A percentile compares a stretch with the other conserved stretches of the same genome.
Evolutionary conservation across 30 jellyfish, hydroid and myxozoan genomes (phyloP).

Genomic region (Pelagia noctiluca): DNA sequence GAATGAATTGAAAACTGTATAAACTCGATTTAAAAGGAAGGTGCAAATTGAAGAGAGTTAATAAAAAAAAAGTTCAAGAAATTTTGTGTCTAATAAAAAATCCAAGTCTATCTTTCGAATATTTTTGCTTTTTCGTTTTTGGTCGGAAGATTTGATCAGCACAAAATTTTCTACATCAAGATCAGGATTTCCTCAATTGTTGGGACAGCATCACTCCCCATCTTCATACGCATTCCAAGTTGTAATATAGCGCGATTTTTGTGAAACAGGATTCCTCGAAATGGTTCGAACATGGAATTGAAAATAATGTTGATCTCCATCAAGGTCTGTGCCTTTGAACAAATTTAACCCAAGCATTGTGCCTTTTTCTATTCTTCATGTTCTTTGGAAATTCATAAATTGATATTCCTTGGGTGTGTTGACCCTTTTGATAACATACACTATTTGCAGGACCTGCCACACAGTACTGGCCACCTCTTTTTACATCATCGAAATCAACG

Average conservation of each 20-base stretch:
- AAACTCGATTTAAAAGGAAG: no score
- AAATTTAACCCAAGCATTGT: slow-evolving; percentile 29
- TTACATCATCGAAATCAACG: no score
- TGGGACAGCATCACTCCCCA: not conserved
- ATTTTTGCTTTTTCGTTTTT: no score
- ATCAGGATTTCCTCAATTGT: not conserved
- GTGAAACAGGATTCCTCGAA: slow-evolving; percentile 22
- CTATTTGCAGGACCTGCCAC: slow-evolving; percentile 42
- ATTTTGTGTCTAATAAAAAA: no score
- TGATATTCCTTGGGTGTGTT: slow-evolving; percentile 10
- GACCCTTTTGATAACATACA: slow-evolving; percentile 9
- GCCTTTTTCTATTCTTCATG: slow-evolving; percentile 10
- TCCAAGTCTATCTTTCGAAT: no score
- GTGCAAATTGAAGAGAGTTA: no score
- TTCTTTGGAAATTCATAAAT: slow-evolving; percentile 32
- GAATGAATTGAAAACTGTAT: no score
- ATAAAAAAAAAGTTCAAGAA: no score
- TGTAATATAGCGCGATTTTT: slow-evolving; percentile 13
- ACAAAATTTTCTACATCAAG: no score
- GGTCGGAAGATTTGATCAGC: no score
- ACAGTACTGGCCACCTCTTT: slow-evolving; percentile 14
- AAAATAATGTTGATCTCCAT: not conserved
- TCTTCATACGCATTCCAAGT: slow-evolving; percentile 5
- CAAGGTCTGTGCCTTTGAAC: slow-evolving; percentile 36
- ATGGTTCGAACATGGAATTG: not conserved